Base-by-base conservation (phyloP, 1,140 invertebrate species). In the Papilio dardanus region DNA sequence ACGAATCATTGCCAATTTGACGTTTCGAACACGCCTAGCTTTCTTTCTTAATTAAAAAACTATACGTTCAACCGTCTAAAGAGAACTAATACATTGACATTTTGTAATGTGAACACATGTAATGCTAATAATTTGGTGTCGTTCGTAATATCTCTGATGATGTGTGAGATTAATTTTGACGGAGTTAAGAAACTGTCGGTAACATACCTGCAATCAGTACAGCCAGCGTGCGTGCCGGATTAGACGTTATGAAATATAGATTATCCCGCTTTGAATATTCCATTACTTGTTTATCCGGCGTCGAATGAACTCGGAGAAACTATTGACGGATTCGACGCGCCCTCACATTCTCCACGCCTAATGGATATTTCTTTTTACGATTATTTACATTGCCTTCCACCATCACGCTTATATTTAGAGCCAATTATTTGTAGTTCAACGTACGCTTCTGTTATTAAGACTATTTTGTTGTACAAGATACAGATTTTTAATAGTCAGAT, bases 161-260 rank as follows among this genome's bases (percentile, higher is more conserved):
- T n/a, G n/a, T n/a, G n/a, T n/a, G n/a, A n/a, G n/a, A n/a, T n/a
- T n/a, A n/a, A n/a, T n/a, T n/a, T n/a, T 46, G 42, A n/a, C 42
- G 0, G 16, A n/a, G 42, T n/a, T 7, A 4, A 46, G 16, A 46
- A 46, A 46, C 1, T 46, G 42, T 19, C 42, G 42, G 42, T 46
- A 46, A 46, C 42, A 46, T 46, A 46, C 42, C 42, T 46, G 42
- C 77, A 75, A 77, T 71, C 24, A 77, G 76, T 80, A 79, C 74
- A 78, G 77, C 74, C 78, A 74, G 74, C 74, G 79, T 81, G 76
- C 54, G 30, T 33, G 74, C 65, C 35, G 28, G 30, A 77, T 78
- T 75, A 79, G 76, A 74, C 58, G 75, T 78, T 73, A 74, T 78
- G 81, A 83, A 81, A 81, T 81, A 67, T 74, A 74, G 76, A 77